A percentile compares a stretch with the other conserved stretches of the same genome.
These are phyloP conservation scores for Circaetus gallicus DNA, from an alignment of 2,113 vertebrate species.

Conservation along the genomic window DNA sequence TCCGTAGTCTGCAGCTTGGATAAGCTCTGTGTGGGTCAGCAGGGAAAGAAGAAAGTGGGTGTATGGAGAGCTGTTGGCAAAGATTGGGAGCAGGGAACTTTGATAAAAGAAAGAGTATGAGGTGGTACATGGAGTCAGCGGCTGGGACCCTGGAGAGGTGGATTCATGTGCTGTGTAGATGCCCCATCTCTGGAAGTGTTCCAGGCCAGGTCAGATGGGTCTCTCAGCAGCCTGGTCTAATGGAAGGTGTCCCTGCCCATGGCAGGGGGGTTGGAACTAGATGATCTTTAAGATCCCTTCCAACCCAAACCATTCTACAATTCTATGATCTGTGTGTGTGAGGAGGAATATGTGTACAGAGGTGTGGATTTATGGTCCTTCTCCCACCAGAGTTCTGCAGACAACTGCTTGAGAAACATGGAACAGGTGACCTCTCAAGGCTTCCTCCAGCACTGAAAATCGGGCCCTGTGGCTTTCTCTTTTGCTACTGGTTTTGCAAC, in stretches of 20 bases:
- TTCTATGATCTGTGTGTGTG: too few relatives aligned
- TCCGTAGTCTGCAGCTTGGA: too few relatives aligned
- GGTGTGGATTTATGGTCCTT: accelerated
- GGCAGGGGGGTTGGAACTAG: too few relatives aligned
- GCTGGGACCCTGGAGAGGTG: background rate
- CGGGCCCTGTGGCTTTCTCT: background rate
- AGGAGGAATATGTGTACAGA: background rate
- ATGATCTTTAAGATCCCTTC: too few relatives aligned
- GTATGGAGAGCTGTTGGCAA: background rate
- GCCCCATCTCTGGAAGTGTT: too few relatives aligned
- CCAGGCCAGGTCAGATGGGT: too few relatives aligned
- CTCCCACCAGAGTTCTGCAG: background rate
- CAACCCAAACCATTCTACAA: too few relatives aligned
- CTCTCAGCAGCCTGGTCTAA: too few relatives aligned
- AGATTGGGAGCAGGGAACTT: background rate
- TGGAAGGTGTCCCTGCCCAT: too few relatives aligned
- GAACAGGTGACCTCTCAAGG: background rate
- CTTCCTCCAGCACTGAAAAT: background rate
- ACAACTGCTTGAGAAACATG: background rate
- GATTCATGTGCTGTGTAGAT: background rate
- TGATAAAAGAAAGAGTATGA: background rate
- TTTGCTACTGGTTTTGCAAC: background rate
- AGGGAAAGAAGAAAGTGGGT: background rate
- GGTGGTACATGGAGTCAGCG: accelerated
- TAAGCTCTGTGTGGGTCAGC: background rate